Base-by-base conservation (phyloP, 2,888 invertebrate species). In the Graphium colonna region DNA sequence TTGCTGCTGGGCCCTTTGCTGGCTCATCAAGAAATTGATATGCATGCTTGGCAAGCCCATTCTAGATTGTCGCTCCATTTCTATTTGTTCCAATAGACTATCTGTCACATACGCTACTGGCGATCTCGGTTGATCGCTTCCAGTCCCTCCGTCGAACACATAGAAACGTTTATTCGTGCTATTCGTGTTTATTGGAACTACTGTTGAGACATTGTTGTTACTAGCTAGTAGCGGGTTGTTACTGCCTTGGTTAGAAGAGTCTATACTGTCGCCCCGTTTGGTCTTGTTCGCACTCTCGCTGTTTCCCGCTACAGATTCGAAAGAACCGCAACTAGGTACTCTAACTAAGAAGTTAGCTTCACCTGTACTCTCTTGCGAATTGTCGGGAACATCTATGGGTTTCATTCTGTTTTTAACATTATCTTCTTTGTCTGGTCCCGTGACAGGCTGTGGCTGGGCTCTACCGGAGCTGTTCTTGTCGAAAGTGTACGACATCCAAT, bases 401-500 rank as follows among this genome's bases (percentile, higher is more conserved):
- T 80, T 82, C 2, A 77, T 68, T 60, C 74, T 76, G 33, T 64
- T 63, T 58, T 73, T 73, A 28, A 69, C 59, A 33, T 64, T 66
- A 28, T 85, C 86, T 49, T 80, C 80, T 60, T 82, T 82, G 18
- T 82, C 82, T 3, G 80, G 77, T 31, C 82, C 62, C 0, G 82
- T 78, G 15, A 82, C 75, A 0, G 82, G 78, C 47, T 89, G 87
- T 0, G 81, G 78, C 55, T 91, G 90, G 0, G 81, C 75, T 44
- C 82, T 74, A 0, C 92, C 92, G 1, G 91, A 83, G 62, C 94
- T 93, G 63, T 94, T 94, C 66, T 95, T 95, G 65, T 96, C 95
- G 73, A 97, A 97, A 0, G 96, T 95, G 31, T 89, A 88, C 0
- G 96, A 95, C 82, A 95, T 92, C 95, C 96, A 96, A 67, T 95